Percentiles rank a stretch among this genome's conserved stretches.
Evolutionary conservation across 2,797 vertebrate genomes (phyloP).

Genomic region (Chaetodon trifasciatus): DNA sequence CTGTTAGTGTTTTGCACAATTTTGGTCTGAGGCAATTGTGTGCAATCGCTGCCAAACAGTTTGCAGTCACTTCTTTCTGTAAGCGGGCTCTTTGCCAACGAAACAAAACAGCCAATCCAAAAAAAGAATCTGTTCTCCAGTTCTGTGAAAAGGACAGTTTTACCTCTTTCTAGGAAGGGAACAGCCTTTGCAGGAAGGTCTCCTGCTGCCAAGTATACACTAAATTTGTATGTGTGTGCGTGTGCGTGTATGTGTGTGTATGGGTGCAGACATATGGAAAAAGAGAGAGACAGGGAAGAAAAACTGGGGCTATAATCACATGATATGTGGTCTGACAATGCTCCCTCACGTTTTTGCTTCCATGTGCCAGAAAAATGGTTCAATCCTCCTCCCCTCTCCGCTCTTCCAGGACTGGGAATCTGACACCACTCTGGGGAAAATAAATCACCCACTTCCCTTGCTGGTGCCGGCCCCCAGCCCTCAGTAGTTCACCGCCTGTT

Average conservation of each 20-base stretch:
- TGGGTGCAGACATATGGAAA: conserved; percentile 22
- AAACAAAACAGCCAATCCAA: conserved; percentile 19
- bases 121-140: conserved; percentile 28
- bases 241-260: conserved; percentile 18
- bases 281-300: neutral
- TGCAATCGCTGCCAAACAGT: conserved; percentile 25
- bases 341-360: conserved; percentile 64
- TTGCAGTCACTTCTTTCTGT: conserved; percentile 12
- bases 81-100: conserved; percentile 14
- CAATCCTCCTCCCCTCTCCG: conserved; percentile 25
- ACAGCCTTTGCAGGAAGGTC: conserved; percentile 55
- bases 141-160: conserved; percentile 47
- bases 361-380: conserved; percentile 46
- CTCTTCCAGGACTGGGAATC: conserved; percentile 62
- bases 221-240: conserved; percentile 18
- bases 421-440: conserved; percentile 71
- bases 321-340: conserved; percentile 57
- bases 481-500: conserved; percentile 49
- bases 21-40: conserved; percentile 20
- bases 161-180: conserved; percentile 68
- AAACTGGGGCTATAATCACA: conserved; percentile 11
- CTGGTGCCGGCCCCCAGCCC: conserved; percentile 23
- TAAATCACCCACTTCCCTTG: conserved; percentile 67
- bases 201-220: conserved; percentile 1
- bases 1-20: conserved; percentile 25